phyloP scores from a whole-genome alignment of 2,888 invertebrate genomes.

The Kuschelorhynchus macadamiae region DNA sequence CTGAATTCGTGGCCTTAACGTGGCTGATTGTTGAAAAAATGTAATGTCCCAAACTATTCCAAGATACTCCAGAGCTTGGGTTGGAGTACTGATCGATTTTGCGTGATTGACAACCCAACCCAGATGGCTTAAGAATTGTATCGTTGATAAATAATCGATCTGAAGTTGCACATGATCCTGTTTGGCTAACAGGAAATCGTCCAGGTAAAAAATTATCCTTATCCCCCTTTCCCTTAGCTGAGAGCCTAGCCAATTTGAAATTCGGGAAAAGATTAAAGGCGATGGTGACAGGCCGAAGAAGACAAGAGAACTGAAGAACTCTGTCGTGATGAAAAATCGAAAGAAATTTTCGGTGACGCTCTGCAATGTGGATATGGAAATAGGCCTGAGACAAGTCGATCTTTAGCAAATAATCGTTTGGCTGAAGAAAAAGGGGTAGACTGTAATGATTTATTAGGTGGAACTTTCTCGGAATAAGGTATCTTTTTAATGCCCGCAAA shows the following conservation, averaged over 20 bases:
- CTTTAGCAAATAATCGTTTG: too few species aligned
- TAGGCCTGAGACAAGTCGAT: too few species aligned
- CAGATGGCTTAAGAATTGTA: conserved; percentile 25
- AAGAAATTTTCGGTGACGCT: too few species aligned
- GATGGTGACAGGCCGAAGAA: conserved; percentile 49
- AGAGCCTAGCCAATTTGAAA: conserved; percentile 45
- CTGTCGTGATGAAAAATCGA: too few species aligned
- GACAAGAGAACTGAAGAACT: conserved; percentile 47
- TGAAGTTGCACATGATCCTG: conserved; percentile 23
- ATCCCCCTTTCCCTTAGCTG: conserved; percentile 30
- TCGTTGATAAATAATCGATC: conserved; percentile 9
- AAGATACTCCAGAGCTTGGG: conserved; percentile 8
- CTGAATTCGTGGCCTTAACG: too few species aligned
- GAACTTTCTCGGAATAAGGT: too few species aligned
- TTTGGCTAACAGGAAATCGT: conserved; percentile 46
- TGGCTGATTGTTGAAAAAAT: too few species aligned
- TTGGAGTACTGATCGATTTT: conserved; percentile 19
- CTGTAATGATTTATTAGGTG: too few species aligned
- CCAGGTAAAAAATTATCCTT: conserved; percentile 48
- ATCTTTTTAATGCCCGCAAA: too few species aligned
- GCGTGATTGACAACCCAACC: conserved; percentile 40
- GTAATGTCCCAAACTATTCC: conserved; percentile 28
- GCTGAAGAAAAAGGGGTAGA: too few species aligned
- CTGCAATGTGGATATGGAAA: too few species aligned
- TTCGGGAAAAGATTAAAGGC: conserved; percentile 36